Conservation (phyloP, 2,888 invertebrate species). For the Harpalus rufipes region DNA sequence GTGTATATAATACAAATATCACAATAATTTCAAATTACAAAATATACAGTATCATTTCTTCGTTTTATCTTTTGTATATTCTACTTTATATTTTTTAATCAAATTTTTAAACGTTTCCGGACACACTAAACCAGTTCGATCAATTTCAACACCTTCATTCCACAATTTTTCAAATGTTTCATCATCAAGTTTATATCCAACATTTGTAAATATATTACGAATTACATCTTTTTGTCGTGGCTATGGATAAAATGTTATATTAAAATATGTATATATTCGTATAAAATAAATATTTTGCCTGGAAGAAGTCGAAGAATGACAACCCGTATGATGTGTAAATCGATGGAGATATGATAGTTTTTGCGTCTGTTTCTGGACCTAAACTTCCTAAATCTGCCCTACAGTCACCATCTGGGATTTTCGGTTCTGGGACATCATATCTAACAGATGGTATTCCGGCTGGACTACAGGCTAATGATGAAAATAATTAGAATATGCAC, state of each 20-base stretch:
- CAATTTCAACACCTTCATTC: slow-evolving; percentile 78
- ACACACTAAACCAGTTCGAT: slow-evolving; percentile 79
- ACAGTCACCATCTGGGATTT: slow-evolving; percentile 71
- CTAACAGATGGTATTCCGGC: slow-evolving; percentile 73
- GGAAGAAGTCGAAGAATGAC: slow-evolving; percentile 75
- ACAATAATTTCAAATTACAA: slow-evolving; percentile 43
- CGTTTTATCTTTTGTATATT: slow-evolving; percentile 67
- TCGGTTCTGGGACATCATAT: slow-evolving; percentile 71
- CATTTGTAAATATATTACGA: slow-evolving; percentile 78
- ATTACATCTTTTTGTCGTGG: slow-evolving; percentile 74
- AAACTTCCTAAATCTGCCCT: slow-evolving; percentile 73
- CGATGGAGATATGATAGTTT: slow-evolving; percentile 76
- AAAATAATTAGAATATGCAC: not conserved
- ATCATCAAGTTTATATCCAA: slow-evolving; percentile 78
- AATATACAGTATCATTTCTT: slow-evolving; percentile 71
- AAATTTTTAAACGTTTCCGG: slow-evolving; percentile 78
- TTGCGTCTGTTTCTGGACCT: slow-evolving; percentile 74
- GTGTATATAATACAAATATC: slow-evolving; percentile 43
- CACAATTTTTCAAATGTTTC: slow-evolving; percentile 78
- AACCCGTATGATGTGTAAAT: slow-evolving; percentile 76
- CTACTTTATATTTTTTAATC: slow-evolving; percentile 73
- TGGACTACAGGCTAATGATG: slow-evolving; percentile 30
- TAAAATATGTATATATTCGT: not conserved
- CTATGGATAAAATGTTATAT: slow-evolving; percentile 69
- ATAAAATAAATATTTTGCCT: slow-evolving; percentile 7